Percentiles rank a stretch among this genome's conserved stretches.
These are phyloP conservation scores for Paguma larvata DNA, from an alignment of 2,797 vertebrate genomes.

Conservation along the genomic window DNA sequence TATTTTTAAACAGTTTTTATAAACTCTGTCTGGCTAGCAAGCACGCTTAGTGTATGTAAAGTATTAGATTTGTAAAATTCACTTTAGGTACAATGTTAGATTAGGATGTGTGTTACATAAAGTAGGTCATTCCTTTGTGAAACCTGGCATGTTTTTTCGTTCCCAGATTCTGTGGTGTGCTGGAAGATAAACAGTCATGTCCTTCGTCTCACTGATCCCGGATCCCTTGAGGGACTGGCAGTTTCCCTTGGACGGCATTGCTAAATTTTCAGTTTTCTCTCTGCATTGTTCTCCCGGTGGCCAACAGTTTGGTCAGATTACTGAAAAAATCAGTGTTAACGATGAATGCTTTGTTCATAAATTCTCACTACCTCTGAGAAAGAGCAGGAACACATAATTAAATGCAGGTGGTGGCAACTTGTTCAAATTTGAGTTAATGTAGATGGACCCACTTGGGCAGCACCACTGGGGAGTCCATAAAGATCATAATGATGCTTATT, in stretches of 20 bases:
- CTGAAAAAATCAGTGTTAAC: slow-evolving; percentile 71
- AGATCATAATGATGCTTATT: slow-evolving; percentile 18
- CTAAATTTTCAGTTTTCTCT: slow-evolving; percentile 45
- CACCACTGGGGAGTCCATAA: background rate
- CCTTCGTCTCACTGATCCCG: slow-evolving; percentile 23
- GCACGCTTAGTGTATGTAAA: slow-evolving; percentile 29
- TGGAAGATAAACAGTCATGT: background rate
- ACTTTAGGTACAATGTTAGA: slow-evolving; percentile 15
- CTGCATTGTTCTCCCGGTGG: background rate
- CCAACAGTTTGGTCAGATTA: slow-evolving; percentile 62
- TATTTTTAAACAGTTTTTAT: slow-evolving; percentile 47
- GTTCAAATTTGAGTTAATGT: slow-evolving; percentile 74
- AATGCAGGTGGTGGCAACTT: slow-evolving; percentile 65
- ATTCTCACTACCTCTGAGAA: slow-evolving; percentile 48
- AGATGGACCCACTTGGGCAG: slow-evolving; percentile 60
- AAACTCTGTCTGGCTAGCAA: slow-evolving; percentile 42
- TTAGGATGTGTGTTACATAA: background rate
- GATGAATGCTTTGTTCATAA: slow-evolving; percentile 47
- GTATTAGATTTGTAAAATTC: slow-evolving; percentile 53
- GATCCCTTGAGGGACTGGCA: background rate
- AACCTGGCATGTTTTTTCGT: slow-evolving; percentile 1
- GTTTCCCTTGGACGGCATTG: background rate
- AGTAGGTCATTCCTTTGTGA: background rate
- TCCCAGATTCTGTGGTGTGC: slow-evolving; percentile 43
- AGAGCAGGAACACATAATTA: slow-evolving; percentile 52